Percentiles rank a stretch among this genome's conserved stretches.
phyloP scores from a whole-genome alignment of 2,888 invertebrate species.

The Stramonita haemastoma region DNA sequence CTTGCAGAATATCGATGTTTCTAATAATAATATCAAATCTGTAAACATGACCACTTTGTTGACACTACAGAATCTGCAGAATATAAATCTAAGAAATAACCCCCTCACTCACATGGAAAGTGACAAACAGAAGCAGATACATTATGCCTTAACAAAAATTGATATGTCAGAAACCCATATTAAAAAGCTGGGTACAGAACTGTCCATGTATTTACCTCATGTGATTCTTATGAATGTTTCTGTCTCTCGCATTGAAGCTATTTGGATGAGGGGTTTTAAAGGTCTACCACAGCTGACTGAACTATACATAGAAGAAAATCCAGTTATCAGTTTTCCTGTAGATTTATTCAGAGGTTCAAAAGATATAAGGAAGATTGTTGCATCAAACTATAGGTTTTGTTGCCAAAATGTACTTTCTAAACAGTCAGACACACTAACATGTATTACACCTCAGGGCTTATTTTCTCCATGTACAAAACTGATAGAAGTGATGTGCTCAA shows the following conservation, averaged over 20 bases:
- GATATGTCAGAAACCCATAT: background rate
- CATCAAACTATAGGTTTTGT: background rate
- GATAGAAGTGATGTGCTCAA: background rate
- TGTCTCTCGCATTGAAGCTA: background rate
- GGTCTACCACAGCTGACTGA: background rate
- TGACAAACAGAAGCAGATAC: background rate
- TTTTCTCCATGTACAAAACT: background rate
- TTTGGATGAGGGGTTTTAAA: background rate
- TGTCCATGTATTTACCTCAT: background rate
- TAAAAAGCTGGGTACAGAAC: background rate
- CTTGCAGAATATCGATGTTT: background rate
- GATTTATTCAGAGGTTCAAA: background rate
- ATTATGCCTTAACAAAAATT: background rate
- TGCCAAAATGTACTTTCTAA: background rate
- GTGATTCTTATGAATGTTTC: background rate
- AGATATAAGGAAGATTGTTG: background rate
- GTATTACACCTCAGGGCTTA: background rate
- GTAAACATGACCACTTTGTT: background rate
- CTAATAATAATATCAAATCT: background rate
- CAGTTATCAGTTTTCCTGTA: background rate
- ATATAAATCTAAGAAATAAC: background rate
- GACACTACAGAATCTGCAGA: background rate
- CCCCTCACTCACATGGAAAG: background rate
- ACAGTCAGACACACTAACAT: background rate
- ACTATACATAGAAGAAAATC: background rate